Percentiles rank a stretch among this genome's conserved stretches.
Evolutionary conservation across 2,113 vertebrate genomes (phyloP).

Genomic region (Pomatostomus ruficeps): DNA sequence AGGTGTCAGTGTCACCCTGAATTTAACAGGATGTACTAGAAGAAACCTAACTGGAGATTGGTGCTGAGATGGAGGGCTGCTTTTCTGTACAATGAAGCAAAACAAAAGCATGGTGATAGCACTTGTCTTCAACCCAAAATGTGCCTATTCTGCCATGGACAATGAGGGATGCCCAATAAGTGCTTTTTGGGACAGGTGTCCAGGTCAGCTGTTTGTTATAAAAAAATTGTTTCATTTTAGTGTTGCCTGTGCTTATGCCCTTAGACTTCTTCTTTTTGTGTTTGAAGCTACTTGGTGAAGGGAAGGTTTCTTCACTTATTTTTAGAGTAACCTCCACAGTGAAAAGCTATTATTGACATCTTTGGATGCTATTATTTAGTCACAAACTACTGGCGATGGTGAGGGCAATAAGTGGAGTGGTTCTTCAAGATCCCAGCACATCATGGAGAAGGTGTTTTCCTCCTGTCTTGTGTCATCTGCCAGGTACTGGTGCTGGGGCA

Average conservation of each 20-base stretch:
- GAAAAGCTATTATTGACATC: not conserved
- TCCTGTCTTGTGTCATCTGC: not conserved
- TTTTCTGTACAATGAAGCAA: not conserved
- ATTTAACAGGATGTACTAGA: fast-evolving
- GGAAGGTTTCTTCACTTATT: not conserved
- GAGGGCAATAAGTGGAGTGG: not conserved
- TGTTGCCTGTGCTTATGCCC: not conserved
- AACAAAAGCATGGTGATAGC: not conserved
- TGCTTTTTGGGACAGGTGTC: not conserved
- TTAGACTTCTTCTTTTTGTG: not conserved
- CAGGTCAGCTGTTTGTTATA: not conserved
- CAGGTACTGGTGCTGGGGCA: not conserved
- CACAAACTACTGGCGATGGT: not conserved
- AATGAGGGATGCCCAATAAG: not conserved
- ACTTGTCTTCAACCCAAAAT: not conserved
- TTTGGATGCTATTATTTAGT: not conserved
- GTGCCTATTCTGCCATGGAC: not conserved
- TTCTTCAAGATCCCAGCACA: not conserved
- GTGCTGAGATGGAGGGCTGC: not conserved
- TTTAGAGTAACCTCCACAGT: not conserved
- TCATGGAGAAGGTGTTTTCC: not conserved
- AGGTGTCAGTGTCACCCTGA: not conserved
- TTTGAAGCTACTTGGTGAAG: not conserved
- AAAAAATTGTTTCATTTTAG: not conserved
- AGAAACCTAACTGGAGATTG: not conserved